Base-by-base conservation (phyloP, 2,113 vertebrate species). In the Carollia perspicillata region DNA sequence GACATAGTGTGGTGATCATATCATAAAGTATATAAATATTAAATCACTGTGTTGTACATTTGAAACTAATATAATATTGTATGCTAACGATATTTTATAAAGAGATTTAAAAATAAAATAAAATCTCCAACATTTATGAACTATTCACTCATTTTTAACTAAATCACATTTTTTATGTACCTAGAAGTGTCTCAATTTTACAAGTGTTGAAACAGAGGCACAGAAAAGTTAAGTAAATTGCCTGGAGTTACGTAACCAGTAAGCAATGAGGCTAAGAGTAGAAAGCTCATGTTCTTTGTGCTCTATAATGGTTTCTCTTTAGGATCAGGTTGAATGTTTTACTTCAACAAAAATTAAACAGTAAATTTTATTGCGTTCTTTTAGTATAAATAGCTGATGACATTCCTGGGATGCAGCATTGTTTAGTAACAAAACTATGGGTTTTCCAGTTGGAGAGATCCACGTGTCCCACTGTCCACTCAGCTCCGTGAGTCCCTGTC, bases 301-400 rank as follows among this genome's bases (percentile, higher is more conserved):
- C 55, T 33, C 8, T 66, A 2, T 0, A 14, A 40, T 0, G 17
- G 8, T 71, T 80, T 87, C 28, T 40, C 87, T 58, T 55, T 23
- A 69, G 16, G 16, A n/a, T 84, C 33, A 16, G 30, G 8, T 13
- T 68, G 49, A 75, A 74, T 26, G 18, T 72, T 79, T 93, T 30
- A 53, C 84, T 80, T 87, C 74, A 85, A 89, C 55, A 93, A 92
- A 84, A 81, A 72, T 40, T 12, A 77, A 80, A 47, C 30, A 84
- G 4, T 55, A 65, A 65, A 71, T 4, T 35, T 74, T 44, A 65
- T 6, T 60, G 37, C 40, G 2, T 63, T 75, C 26, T 84, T 88
- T 87, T 69, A 77, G 63, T 72, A 14, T 14, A 81, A 89, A 66
- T 44, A 80, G 16, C 7, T 58, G 11, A 84, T 42, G 6, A 4